Evolutionary conservation across 2,888 invertebrate genomes (phyloP).

Genomic region (Limnephilus marmoratus): DNA sequence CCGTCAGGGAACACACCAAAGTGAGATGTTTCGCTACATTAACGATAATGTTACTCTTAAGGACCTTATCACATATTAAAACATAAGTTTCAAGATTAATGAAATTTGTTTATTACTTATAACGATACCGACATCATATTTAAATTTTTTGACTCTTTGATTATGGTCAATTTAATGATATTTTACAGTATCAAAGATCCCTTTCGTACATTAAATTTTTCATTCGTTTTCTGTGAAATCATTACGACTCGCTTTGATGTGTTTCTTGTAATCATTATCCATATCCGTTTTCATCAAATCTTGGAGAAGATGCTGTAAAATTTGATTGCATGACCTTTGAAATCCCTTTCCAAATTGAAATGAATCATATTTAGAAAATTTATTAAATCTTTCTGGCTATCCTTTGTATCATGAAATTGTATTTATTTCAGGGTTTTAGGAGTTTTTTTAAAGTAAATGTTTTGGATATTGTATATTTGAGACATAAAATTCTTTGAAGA

Average conservation of each 20-base stretch:
- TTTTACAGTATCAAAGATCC: too few species aligned
- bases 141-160: background rate
- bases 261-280: background rate
- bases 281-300: background rate
- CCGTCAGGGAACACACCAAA: background rate
- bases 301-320: background rate
- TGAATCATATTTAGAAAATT: too few species aligned
- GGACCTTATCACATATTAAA: background rate
- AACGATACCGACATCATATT: background rate
- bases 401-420: too few species aligned
- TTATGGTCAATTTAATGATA: too few species aligned
- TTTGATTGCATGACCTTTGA: background rate
- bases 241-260: background rate
- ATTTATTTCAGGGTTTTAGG: too few species aligned
- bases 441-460: too few species aligned
- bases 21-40: background rate
- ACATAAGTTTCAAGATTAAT: background rate
- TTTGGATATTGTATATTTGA: too few species aligned
- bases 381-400: too few species aligned
- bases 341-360: background rate
- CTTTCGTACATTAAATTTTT: too few species aligned
- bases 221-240: background rate
- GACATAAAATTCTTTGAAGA: too few species aligned
- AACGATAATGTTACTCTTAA: background rate
- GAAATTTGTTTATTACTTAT: background rate